A percentile compares a stretch with the other conserved stretches of the same genome.
phyloP scores from a whole-genome alignment of 2,113 vertebrate genomes.

The Nesogale talazaci region DNA sequence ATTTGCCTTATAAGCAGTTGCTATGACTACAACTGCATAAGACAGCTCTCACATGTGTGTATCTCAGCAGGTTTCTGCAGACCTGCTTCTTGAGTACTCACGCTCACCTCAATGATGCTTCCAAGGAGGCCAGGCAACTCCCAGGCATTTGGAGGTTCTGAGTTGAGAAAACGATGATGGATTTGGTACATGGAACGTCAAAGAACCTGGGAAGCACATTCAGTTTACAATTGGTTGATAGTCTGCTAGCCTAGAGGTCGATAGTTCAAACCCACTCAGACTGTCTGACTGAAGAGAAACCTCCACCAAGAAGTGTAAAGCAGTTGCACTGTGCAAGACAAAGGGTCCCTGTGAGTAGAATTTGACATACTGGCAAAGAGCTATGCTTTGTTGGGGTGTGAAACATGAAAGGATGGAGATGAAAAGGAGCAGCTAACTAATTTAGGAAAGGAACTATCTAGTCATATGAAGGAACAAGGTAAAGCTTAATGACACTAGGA shows the following conservation, averaged over 20 bases:
- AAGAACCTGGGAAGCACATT: not conserved
- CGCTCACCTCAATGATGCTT: not conserved
- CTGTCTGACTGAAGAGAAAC: not conserved
- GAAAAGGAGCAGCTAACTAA: not conserved
- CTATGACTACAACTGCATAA: slow-evolving; percentile 26
- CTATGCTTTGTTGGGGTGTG: not conserved
- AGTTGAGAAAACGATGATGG: not conserved
- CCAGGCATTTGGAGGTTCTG: not conserved
- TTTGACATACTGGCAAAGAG: not conserved
- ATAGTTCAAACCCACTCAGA: not conserved
- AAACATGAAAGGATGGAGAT: not conserved
- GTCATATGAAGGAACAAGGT: not conserved
- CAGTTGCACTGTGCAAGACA: not conserved
- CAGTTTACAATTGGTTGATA: not conserved
- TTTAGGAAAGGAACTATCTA: not conserved
- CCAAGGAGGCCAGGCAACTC: not conserved
- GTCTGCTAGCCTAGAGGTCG: not conserved
- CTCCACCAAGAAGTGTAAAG: not conserved
- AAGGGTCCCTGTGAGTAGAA: not conserved
- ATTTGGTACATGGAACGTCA: not conserved
- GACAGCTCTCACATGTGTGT: not conserved
- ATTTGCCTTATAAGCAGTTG: slow-evolving; percentile 28
- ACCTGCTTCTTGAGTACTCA: not conserved
- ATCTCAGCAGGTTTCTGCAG: not conserved
- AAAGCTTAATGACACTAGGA: not conserved